Conservation (phyloP, 2,113 vertebrate genomes). For the Cochlearius cochlearius region DNA sequence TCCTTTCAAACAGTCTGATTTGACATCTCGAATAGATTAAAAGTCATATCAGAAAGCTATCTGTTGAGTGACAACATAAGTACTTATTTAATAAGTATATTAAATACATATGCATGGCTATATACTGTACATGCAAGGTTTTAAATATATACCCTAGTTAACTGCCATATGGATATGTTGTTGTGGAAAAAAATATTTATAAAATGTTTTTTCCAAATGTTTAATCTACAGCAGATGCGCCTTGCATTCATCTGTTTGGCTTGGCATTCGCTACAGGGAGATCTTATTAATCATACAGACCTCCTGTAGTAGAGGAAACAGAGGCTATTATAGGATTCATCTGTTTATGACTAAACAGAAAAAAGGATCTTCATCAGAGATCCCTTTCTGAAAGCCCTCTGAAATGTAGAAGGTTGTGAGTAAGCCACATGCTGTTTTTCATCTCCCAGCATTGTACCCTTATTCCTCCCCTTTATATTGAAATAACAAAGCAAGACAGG, state of each 20-base stretch:
- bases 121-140: slow-evolving; percentile 56
- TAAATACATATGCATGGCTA: slow-evolving; percentile 36
- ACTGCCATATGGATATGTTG: slow-evolving; percentile 78
- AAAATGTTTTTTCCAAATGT: slow-evolving; percentile 82
- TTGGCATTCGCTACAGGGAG: slow-evolving; percentile 76
- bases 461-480: background rate
- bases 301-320: slow-evolving; percentile 73
- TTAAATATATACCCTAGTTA: slow-evolving; percentile 68
- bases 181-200: slow-evolving; percentile 81
- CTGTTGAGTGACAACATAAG: slow-evolving; percentile 54
- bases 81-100: slow-evolving; percentile 36
- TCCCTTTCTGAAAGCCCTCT: background rate
- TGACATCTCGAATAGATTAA: background rate
- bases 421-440: slow-evolving; percentile 26
- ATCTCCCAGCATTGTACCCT: background rate
- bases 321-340: slow-evolving; percentile 68
- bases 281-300: slow-evolving; percentile 69
- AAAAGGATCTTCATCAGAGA: slow-evolving; percentile 48
- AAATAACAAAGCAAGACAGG: background rate
- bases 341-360: slow-evolving; percentile 60
- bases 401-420: slow-evolving; percentile 6
- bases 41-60: slow-evolving; percentile 24
- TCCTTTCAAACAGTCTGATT: slow-evolving; percentile 15
- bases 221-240: slow-evolving; percentile 82
- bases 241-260: slow-evolving; percentile 78